These are phyloP conservation scores for Leptothorax acervorum DNA, from an alignment of 2,888 invertebrate genomes.

Conservation along the genomic window DNA sequence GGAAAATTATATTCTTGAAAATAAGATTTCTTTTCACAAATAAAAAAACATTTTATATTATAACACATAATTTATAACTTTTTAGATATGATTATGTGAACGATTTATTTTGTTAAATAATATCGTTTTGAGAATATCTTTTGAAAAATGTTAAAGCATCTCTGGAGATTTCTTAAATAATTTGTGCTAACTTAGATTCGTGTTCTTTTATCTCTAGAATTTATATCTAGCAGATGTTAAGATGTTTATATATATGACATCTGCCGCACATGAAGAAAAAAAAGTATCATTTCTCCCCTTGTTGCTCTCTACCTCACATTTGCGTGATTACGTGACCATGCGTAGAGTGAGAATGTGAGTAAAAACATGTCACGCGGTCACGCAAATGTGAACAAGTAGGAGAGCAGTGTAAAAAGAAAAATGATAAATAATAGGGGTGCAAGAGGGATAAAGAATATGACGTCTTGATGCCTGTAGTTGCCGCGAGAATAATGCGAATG, in stretches of 20 bases:
- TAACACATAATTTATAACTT: neutral
- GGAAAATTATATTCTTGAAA: neutral
- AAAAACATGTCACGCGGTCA: slow-evolving; percentile 14
- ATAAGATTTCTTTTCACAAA: neutral
- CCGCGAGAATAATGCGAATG: neutral
- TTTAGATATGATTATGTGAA: neutral
- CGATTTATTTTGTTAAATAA: neutral
- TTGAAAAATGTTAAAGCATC: neutral
- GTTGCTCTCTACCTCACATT: neutral
- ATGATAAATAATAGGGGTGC: neutral
- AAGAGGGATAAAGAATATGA: slow-evolving; percentile 2
- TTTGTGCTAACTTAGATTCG: neutral
- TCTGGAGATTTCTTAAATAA: neutral
- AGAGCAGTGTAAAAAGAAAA: slow-evolving; percentile 12
- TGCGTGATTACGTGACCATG: slow-evolving; percentile 25
- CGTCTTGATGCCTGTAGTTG: neutral
- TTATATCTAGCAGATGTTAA: neutral
- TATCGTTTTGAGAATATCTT: neutral
- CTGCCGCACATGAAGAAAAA: neutral
- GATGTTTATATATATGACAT: neutral
- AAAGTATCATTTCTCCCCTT: neutral
- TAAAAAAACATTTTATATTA: too few species aligned
- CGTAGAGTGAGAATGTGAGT: neutral
- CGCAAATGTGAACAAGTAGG: slow-evolving; percentile 11
- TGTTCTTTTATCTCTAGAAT: neutral